These are phyloP conservation scores for Sylvia borin DNA, from an alignment of 2,797 vertebrate genomes.

Conservation along the genomic window DNA sequence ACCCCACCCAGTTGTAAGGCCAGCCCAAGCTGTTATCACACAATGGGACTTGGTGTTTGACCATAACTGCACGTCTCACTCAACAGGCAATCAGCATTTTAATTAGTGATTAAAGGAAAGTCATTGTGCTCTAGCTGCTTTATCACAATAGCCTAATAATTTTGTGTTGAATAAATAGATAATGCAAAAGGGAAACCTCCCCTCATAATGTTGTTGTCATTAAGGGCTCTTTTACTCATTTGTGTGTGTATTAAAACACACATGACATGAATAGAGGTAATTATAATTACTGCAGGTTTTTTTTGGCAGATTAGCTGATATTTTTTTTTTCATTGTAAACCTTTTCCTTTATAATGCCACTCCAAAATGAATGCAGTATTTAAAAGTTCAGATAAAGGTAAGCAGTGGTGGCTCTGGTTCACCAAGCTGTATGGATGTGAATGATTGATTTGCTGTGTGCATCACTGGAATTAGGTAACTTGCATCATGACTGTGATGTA, in stretches of 20 bases:
- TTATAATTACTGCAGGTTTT: conserved; percentile 73
- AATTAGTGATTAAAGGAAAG: conserved; percentile 86
- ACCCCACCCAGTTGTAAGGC: conserved; percentile 78
- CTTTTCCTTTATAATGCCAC: conserved; percentile 70
- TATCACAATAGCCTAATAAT: conserved; percentile 86
- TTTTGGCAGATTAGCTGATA: conserved; percentile 63
- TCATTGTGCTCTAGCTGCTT: conserved; percentile 82
- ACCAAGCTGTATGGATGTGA: conserved; percentile 69
- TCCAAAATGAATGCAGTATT: conserved; percentile 68
- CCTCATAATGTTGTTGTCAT: conserved; percentile 79
- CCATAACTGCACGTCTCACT: conserved; percentile 82
- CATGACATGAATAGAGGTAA: conserved; percentile 75
- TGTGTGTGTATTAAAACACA: conserved; percentile 77
- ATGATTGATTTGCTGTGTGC: conserved; percentile 76
- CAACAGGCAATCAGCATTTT: conserved; percentile 86
- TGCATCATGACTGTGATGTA: conserved; percentile 77
- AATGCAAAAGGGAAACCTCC: conserved; percentile 80
- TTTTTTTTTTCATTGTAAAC: conserved; percentile 67
- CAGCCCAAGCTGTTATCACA: conserved; percentile 79
- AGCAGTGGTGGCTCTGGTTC: conserved; percentile 51
- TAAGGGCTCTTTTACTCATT: conserved; percentile 77
- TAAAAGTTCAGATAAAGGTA: conserved; percentile 78
- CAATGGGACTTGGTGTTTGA: conserved; percentile 81
- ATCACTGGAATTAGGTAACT: conserved; percentile 75
- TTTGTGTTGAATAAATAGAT: conserved; percentile 85